Base-by-base conservation (phyloP, 2,888 invertebrate species). In the Campoplex capitator region DNA sequence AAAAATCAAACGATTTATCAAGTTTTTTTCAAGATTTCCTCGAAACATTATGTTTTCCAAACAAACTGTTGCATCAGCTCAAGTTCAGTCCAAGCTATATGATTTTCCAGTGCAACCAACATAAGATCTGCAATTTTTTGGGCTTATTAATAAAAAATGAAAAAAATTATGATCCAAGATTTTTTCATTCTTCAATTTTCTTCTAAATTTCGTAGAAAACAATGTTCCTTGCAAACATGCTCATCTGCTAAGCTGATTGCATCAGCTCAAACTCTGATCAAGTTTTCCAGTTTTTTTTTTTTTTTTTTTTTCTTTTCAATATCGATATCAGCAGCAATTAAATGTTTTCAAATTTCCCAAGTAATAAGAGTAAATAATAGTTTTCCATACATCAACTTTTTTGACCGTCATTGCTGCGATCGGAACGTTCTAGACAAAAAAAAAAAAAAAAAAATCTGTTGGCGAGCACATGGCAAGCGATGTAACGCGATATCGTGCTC, bases 401-500 rank as follows among this genome's bases (percentile, higher is more conserved):
- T 62, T 13, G 32, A 9, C 51, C 51, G 32, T 9, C 32, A 23
- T 71, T 51, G 32, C 32, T 51, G 32, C 1, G 32, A 71, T 51
- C 18, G 18, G 71, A 71, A 71, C 32, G 18, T 71, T 35, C 74
- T n/a, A 6, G 73, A 73, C 32, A 70, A 9, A 56, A 70, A 32
- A 45, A 68, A 79, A 45, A 68, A 79, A 79, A 56, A 70, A 79
- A 28, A 38, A 48, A 18, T n/a, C 9, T 42, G 42, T 65, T 51
- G 51, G 62, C 62, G 80, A 73, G 73, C 80, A 81, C 80, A 81
- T 81, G 80, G 80, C 65, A 51, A 73, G 73, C 73, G 62, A 81
- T 81, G 73, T 73, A 81, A 81, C 73, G 80, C 80, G 80, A 81
- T 81, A 81, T 81, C 80, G 70, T 79, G 56, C 56, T 48, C 71